These are phyloP conservation scores for Drosophila tani DNA, from an alignment of 1,140 invertebrate genomes.

Conservation along the genomic window DNA sequence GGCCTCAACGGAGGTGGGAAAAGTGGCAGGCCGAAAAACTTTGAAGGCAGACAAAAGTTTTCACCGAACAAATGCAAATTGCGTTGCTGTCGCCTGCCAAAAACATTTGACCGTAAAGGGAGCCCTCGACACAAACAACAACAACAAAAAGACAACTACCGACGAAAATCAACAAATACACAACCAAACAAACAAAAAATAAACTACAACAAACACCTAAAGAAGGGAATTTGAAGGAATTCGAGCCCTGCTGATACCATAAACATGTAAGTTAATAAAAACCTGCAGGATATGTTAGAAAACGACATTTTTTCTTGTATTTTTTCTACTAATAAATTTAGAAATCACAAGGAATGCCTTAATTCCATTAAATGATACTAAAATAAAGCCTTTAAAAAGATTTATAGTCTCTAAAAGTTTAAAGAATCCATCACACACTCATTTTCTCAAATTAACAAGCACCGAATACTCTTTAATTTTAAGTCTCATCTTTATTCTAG, in stretches of 20 bases:
- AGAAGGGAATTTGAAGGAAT: constrained; percentile 20
- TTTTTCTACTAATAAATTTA: too few relatives aligned
- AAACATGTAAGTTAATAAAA: too few relatives aligned
- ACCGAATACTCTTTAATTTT: background rate
- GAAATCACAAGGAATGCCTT: too few relatives aligned
- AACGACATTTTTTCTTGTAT: too few relatives aligned
- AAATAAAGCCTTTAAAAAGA: background rate
- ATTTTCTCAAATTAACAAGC: background rate
- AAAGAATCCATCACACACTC: background rate
- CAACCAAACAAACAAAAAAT: background rate
- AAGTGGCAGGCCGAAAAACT: constrained; percentile 62
- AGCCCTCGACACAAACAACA: constrained; percentile 37
- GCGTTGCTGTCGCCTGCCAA: constrained; percentile 68
- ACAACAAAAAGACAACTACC: background rate
- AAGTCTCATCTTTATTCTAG: too few relatives aligned
- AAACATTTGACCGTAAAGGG: constrained; percentile 65
- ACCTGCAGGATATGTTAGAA: too few relatives aligned
- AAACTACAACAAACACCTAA: constrained; percentile 13
- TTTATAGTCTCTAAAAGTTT: background rate
- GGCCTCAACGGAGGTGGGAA: constrained; percentile 5
- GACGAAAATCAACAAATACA: background rate
- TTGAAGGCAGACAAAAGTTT: constrained; percentile 53
- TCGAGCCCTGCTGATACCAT: constrained; percentile 11
- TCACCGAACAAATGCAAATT: constrained; percentile 59
- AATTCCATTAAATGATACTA: too few relatives aligned